These are phyloP conservation scores for Hemichromis elongatus DNA, from an alignment of 2,113 vertebrate species.

Conservation along the genomic window DNA sequence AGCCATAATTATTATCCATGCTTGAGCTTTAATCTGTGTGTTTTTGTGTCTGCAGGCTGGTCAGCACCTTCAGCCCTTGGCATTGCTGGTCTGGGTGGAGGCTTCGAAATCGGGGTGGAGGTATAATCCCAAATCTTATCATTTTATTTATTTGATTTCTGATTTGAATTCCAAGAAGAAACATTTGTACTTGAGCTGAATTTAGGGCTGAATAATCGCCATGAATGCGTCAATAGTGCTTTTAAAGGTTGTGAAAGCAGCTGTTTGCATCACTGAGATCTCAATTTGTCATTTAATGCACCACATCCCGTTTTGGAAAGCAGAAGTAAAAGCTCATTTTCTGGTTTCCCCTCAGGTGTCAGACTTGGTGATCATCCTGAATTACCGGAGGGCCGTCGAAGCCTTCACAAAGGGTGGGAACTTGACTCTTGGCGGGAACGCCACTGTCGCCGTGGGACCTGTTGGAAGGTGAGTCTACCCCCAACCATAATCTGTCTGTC, in stretches of 20 bases:
- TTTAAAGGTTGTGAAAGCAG: background rate
- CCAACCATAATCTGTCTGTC: background rate
- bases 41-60: slow-evolving; percentile 76
- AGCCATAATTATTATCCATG: background rate
- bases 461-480: slow-evolving; percentile 56
- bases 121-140: slow-evolving; percentile 49
- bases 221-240: background rate
- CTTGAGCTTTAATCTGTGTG: background rate
- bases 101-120: slow-evolving; percentile 96
- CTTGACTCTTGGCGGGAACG: slow-evolving; percentile 93
- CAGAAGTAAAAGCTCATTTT: background rate
- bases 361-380: slow-evolving; percentile 94
- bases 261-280: background rate
- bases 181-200: background rate
- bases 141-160: background rate
- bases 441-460: slow-evolving; percentile 91
- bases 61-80: slow-evolving; percentile 96
- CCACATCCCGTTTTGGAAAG: background rate
- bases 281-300: background rate
- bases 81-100: slow-evolving; percentile 93
- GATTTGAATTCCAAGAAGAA: background rate
- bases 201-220: background rate
- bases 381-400: slow-evolving; percentile 90
- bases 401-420: slow-evolving; percentile 96
- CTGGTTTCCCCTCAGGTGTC: slow-evolving; percentile 77